phyloP scores from a whole-genome alignment of 1,140 invertebrate genomes.

The Alviniconcha marisindica region DNA sequence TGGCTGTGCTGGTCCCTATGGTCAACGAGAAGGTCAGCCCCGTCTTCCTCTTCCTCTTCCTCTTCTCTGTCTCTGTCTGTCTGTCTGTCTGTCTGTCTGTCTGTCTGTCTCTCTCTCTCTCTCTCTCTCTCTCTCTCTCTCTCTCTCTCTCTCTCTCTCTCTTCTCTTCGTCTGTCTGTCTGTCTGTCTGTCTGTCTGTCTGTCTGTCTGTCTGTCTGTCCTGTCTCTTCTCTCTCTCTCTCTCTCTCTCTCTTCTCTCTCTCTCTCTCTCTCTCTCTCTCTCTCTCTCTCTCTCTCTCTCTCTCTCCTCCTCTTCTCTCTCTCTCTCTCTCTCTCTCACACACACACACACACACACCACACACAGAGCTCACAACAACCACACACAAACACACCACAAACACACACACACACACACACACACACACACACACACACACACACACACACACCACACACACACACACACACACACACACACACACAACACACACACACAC shows the following conservation, averaged over 20 bases:
- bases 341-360: too few species aligned
- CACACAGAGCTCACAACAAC: too few species aligned
- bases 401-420: background rate
- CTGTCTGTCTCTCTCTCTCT: too few species aligned
- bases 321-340: background rate
- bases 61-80: background rate
- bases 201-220: background rate
- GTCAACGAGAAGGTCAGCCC: slow-evolving; percentile 77
- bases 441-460: too few species aligned
- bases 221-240: background rate
- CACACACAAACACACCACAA: background rate
- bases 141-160: background rate
- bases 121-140: too few species aligned
- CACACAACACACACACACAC: too few species aligned
- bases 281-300: background rate
- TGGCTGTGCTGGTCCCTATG: slow-evolving; percentile 77
- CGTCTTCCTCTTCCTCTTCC: background rate
- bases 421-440: too few species aligned
- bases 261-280: background rate
- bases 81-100: too few species aligned
- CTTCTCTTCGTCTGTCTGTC: background rate
- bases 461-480: too few species aligned
- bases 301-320: background rate
- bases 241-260: background rate
- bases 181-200: slow-evolving; percentile 2